These are phyloP conservation scores for Sardina pilchardus DNA, from an alignment of 2,113 vertebrate species.

Conservation along the genomic window DNA sequence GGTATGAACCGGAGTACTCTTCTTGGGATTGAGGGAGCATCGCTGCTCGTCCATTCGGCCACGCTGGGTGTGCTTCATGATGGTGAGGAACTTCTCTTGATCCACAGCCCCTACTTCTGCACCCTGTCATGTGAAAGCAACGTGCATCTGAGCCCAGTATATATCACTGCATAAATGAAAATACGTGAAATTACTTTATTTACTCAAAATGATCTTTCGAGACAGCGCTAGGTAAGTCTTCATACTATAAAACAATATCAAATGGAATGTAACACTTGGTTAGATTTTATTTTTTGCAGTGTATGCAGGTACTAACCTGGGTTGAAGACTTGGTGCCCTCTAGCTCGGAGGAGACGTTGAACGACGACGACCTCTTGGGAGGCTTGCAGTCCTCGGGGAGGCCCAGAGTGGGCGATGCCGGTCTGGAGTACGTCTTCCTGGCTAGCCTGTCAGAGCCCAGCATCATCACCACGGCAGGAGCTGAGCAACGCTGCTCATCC, in stretches of 20 bases:
- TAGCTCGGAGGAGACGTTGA: not conserved
- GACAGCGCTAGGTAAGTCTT: too few relatives aligned
- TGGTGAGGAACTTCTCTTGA: conserved; percentile 74
- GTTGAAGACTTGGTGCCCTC: conserved; percentile 5
- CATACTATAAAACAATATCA: too few relatives aligned
- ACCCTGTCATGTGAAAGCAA: conserved; percentile 23
- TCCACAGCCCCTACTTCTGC: conserved; percentile 49
- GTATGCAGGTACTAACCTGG: conserved; percentile 37
- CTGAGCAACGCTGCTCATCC: conserved; percentile 65
- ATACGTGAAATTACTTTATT: too few relatives aligned
- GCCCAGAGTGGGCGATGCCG: conserved; percentile 10
- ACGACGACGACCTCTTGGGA: not conserved
- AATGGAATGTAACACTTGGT: too few relatives aligned
- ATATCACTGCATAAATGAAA: not conserved
- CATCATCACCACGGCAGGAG: conserved; percentile 35
- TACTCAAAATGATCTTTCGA: too few relatives aligned
- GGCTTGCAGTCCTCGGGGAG: not conserved
- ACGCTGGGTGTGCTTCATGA: conserved; percentile 73
- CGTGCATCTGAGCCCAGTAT: not conserved
- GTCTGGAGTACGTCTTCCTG: conserved; percentile 28
- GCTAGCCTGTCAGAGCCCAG: conserved; percentile 17
- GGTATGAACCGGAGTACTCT: conserved; percentile 42
- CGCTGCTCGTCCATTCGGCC: conserved; percentile 81
- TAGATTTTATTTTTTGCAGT: too few relatives aligned
- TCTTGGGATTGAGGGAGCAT: conserved; percentile 64